Conservation (phyloP, 2,888 invertebrate species). For the Elegia similella region DNA sequence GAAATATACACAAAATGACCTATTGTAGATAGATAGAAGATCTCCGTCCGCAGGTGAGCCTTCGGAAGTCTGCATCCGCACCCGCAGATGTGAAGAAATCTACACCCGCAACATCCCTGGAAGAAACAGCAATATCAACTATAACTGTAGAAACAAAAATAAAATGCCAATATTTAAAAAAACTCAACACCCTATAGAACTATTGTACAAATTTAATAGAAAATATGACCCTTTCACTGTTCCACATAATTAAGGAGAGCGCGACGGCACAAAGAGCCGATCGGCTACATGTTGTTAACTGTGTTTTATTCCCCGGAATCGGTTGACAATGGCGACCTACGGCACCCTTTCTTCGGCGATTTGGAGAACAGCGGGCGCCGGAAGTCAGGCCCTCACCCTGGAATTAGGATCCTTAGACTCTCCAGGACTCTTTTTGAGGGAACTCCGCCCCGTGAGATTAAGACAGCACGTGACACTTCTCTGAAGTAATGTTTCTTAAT, state of each 20-base stretch:
- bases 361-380: conserved; percentile 74
- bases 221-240: conserved; percentile 80
- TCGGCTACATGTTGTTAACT: conserved; percentile 75
- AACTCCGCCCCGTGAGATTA: conserved; percentile 71
- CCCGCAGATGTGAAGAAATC: too few species aligned
- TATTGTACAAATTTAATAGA: conserved; percentile 75
- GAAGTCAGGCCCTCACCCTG: conserved; percentile 68
- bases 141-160: too few species aligned
- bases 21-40: too few species aligned
- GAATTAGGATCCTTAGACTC: conserved; percentile 69
- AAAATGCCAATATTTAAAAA: background rate
- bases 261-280: conserved; percentile 68
- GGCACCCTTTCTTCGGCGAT: conserved; percentile 79
- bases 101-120: too few species aligned
- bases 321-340: conserved; percentile 70
- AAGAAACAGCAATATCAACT: too few species aligned
- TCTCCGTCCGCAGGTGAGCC: too few species aligned
- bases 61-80: too few species aligned
- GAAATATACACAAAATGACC: too few species aligned
- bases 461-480: conserved; percentile 69
- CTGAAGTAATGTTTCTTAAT: conserved; percentile 33
- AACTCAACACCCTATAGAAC: conserved; percentile 48
- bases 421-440: conserved; percentile 66
- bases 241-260: conserved; percentile 79
- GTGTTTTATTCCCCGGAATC: conserved; percentile 76